Conservation (phyloP, 2,888 invertebrate species). For the Anagyrus pseudococci region DNA sequence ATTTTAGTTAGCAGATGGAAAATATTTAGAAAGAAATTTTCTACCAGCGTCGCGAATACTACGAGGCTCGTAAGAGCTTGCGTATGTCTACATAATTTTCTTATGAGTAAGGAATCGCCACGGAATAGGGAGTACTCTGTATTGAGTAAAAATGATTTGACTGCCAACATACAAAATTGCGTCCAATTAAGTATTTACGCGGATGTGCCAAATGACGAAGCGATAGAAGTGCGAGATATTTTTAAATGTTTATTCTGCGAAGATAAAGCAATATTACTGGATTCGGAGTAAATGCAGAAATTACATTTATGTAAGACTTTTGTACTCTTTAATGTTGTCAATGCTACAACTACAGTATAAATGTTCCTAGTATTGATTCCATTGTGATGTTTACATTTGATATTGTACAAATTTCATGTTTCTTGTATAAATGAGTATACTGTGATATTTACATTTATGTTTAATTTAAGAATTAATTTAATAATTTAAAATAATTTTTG, state of each 20-base stretch:
- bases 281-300: no score
- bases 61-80: constrained; percentile 12
- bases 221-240: constrained; percentile 8
- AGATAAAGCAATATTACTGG: constrained; percentile 11
- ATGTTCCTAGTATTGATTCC: no score
- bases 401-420: no score
- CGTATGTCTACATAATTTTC: constrained; percentile 22
- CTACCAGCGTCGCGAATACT: constrained; percentile 9
- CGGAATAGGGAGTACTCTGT: constrained; percentile 15
- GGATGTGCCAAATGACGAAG: constrained; percentile 2
- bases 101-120: constrained; percentile 18
- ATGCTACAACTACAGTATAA: no score
- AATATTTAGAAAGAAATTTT: constrained; percentile 26
- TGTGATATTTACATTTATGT: no score
- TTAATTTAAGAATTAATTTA: no score
- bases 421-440: no score
- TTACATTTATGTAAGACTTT: no score
- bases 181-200: neutral
- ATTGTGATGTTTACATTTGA: no score
- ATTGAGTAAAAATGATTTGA: neutral
- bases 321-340: no score
- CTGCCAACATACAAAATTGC: neutral
- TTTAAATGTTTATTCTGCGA: constrained; percentile 24
- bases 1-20: constrained; percentile 20
- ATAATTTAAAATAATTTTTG: no score